Base-by-base conservation (phyloP, 2,888 invertebrate genomes). In the Lasioglossum oenotherae region DNA sequence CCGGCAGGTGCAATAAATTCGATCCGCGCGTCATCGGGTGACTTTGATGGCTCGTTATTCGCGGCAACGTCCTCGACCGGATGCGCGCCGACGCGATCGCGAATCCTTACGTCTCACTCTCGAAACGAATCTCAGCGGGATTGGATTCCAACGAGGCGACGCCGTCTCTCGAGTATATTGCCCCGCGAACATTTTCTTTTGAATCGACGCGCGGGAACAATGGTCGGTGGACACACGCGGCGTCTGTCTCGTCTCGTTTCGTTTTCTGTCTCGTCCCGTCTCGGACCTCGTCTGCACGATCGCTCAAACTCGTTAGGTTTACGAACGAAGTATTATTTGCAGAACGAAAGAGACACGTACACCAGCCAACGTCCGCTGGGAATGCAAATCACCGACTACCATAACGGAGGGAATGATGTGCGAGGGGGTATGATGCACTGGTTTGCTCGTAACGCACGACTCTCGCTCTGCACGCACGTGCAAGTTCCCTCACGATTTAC, bases 301-400 rank as follows among this genome's bases (percentile, higher is more conserved):
- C 71, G n/a, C n/a, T 78, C 46, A 41, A 60, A 82, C 85, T 82
- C 80, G 88, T 85, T 81, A 79, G 81, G 87, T 78, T 74, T 60
- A 49, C 67, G 74, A 74, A 82, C 64, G 53, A 35, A 77, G 49
- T 67, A 79, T 89, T 86, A 86, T 86, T 90, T 81, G 79, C 83
- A 74, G 64, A 74, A 85, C 81, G 88, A 75, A 81, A 57, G 81
- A 86, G 80, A 75, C 80, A 78, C 76, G 74, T 80, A 49, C 81
- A 80, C 74, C 72, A 78, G 46, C 78, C 79, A 57, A 84, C 74
- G 84, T 87, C 78, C 80, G 16, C 85, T 38, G 80, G 60, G 81
- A 89, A 89, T 89, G 89, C 91, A 91, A 90, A 91, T 90, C 86
- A 86, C 87, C 84, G 87, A 88, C 82, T 89, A 85, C 88, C 90